Conservation (phyloP, 2,797 vertebrate genomes). For the Peromyscus melanophrys region DNA sequence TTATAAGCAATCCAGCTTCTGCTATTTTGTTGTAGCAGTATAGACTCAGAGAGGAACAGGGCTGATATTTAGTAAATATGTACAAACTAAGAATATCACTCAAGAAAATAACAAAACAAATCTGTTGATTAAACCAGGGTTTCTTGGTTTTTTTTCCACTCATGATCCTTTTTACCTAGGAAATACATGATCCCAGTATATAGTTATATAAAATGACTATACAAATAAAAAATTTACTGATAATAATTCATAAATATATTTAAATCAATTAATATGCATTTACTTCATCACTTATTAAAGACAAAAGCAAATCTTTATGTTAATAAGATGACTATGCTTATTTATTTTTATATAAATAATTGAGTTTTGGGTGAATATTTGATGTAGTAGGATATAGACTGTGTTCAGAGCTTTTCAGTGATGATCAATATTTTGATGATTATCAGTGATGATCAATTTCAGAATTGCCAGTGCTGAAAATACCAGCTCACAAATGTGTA, state of each 20-base stretch:
- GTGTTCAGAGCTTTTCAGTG: not conserved
- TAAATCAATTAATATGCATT: not conserved
- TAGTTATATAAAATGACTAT: not conserved
- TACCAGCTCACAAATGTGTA: not conserved
- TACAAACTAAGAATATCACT: not conserved
- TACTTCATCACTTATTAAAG: not conserved
- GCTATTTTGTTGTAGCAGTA: not conserved
- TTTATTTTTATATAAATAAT: not conserved
- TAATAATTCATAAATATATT: not conserved
- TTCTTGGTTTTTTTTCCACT: not conserved
- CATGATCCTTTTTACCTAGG: not conserved
- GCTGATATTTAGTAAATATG: constrained; percentile 22
- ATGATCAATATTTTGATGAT: not conserved
- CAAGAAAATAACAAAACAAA: constrained; percentile 14
- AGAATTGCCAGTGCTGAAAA: not conserved
- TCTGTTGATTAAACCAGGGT: not conserved
- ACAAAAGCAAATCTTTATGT: not conserved
- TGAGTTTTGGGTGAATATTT: not conserved
- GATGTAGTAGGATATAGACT: not conserved
- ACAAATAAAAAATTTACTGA: not conserved
- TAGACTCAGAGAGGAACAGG: not conserved
- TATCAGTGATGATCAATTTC: not conserved
- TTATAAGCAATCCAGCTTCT: not conserved
- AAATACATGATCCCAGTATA: not conserved
- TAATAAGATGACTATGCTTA: not conserved